Percentiles rank a stretch among this genome's conserved stretches.
phyloP scores from a whole-genome alignment of 1,140 invertebrate genomes.

The Aphidius gifuensis region DNA sequence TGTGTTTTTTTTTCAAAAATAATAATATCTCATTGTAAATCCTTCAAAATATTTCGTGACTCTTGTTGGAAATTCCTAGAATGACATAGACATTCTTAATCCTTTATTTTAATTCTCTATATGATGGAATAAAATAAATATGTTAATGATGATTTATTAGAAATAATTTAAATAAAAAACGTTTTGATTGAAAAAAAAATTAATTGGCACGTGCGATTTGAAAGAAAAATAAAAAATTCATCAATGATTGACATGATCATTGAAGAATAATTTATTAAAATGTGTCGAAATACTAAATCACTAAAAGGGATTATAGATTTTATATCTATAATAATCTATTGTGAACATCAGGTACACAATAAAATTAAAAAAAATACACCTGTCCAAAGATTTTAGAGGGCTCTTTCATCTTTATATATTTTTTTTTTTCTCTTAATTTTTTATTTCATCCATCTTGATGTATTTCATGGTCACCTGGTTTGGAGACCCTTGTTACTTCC shows the following conservation, averaged over 20 bases:
- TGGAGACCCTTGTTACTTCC: not conserved
- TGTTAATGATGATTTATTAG: too few species aligned
- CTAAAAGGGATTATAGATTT: not conserved
- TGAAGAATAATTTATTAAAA: slow-evolving; percentile 9
- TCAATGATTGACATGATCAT: slow-evolving; percentile 11
- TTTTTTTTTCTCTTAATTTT: not conserved
- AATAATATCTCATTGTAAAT: not conserved
- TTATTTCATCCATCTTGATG: slow-evolving; percentile 14
- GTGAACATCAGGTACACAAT: not conserved
- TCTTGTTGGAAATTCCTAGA: not conserved
- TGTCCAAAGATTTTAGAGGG: slow-evolving; percentile 17
- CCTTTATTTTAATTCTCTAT: too few species aligned
- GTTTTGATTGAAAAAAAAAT: slow-evolving; percentile 6
- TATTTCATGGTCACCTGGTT: not conserved
- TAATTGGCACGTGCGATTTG: not conserved
- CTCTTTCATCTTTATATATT: slow-evolving; percentile 4
- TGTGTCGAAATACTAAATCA: not conserved
- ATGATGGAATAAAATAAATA: not conserved
- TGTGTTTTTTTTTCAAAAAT: slow-evolving; percentile 9
- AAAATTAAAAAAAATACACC: slow-evolving; percentile 6
- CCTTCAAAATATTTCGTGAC: not conserved
- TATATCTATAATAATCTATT: slow-evolving; percentile 7
- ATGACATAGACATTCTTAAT: not conserved
- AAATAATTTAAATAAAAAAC: too few species aligned
- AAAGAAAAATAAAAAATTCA: not conserved